These are phyloP conservation scores for Raphicerus campestris DNA, from an alignment of 2,113 vertebrate genomes.

Conservation along the genomic window DNA sequence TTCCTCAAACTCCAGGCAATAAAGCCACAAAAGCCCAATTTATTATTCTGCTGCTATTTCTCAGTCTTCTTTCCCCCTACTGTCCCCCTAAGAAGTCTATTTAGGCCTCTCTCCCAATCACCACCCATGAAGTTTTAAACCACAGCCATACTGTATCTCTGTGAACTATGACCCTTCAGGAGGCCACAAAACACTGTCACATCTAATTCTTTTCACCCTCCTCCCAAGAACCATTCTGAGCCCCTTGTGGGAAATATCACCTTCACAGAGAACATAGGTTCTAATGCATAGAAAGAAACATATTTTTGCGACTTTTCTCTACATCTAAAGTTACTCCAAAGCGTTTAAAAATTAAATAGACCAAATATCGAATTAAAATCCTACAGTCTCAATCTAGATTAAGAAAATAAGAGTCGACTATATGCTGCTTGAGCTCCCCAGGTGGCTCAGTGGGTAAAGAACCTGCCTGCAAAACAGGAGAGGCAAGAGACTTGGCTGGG, in stretches of 20 bases:
- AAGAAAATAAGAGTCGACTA: background rate
- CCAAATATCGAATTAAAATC: background rate
- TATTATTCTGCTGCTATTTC: too few relatives aligned
- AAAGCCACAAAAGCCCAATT: too few relatives aligned
- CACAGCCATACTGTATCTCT: background rate
- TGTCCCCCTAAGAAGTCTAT: background rate
- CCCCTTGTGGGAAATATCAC: too few relatives aligned
- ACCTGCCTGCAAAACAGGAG: background rate
- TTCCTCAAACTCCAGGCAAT: background rate
- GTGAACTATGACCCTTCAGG: background rate
- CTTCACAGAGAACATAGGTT: accelerated
- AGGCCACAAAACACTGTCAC: background rate
- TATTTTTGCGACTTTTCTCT: background rate
- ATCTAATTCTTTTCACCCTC: background rate
- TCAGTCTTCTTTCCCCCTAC: accelerated
- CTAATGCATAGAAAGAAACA: background rate
- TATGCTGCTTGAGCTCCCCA: background rate
- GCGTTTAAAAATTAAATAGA: background rate
- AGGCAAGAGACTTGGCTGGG: background rate
- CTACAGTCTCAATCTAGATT: background rate
- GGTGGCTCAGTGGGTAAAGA: background rate
- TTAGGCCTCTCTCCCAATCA: background rate
- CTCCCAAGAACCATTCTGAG: background rate
- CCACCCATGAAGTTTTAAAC: background rate
- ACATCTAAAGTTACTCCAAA: background rate